A percentile compares a stretch with the other conserved stretches of the same genome.
Conservation (phyloP, 2,797 vertebrate genomes). For the Loris lydekkerianus region DNA sequence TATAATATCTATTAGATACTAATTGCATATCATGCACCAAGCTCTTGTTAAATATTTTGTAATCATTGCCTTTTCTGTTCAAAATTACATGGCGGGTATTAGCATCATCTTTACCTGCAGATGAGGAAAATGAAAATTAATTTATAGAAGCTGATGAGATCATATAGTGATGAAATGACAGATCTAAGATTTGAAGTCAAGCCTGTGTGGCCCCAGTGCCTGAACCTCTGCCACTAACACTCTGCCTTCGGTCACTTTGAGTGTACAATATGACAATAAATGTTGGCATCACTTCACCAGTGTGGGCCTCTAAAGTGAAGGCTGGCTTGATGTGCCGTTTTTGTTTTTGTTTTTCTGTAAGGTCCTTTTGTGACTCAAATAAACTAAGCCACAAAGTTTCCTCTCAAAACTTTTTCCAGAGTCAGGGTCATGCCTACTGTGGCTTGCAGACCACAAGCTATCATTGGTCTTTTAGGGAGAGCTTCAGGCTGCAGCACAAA, state of each 20-base stretch:
- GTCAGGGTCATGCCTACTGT: background rate
- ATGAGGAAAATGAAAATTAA: constrained; percentile 8
- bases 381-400: background rate
- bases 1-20: background rate
- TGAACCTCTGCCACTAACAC: background rate
- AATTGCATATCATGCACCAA: background rate
- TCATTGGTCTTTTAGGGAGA: background rate
- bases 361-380: background rate
- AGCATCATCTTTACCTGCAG: background rate
- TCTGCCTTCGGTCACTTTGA: background rate
- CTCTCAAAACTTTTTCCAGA: background rate
- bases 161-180: background rate
- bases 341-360: background rate
- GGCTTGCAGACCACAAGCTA: background rate
- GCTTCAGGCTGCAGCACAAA: too few relatives aligned
- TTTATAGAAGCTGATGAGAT: background rate
- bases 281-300: background rate
- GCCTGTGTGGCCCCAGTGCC: background rate
- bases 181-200: background rate
- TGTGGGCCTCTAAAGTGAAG: background rate
- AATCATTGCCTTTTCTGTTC: background rate
- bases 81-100: background rate
- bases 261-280: background rate
- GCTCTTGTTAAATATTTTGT: background rate
- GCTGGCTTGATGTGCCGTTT: background rate